These are phyloP conservation scores for Catharus bicknelli DNA, from an alignment of 2,113 vertebrate genomes.

Conservation along the genomic window DNA sequence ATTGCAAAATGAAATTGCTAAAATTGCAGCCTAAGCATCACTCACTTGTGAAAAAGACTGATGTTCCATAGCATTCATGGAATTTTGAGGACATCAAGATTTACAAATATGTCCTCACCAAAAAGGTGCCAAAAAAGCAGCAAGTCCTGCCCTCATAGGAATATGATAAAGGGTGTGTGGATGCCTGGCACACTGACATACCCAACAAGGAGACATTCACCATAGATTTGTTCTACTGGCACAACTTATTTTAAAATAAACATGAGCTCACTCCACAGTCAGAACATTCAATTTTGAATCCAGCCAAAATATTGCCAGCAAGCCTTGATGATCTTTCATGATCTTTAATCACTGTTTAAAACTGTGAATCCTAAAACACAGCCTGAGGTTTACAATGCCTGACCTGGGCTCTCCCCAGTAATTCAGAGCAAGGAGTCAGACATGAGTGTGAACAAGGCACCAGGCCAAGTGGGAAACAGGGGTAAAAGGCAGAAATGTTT, in stretches of 20 bases:
- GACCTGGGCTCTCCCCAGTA: not conserved
- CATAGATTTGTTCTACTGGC: constrained; percentile 5
- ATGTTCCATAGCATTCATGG: not conserved
- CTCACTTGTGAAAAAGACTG: not conserved
- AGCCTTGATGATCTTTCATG: not conserved
- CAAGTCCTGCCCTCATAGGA: not conserved
- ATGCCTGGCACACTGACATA: constrained; percentile 18
- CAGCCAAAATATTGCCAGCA: constrained; percentile 22
- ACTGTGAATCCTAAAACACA: not conserved
- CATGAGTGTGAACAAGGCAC: not conserved
- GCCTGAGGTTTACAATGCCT: not conserved
- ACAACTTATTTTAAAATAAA: constrained; percentile 46
- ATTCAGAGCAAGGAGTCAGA: not conserved
- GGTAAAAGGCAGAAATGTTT: not conserved
- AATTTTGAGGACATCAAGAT: not conserved
- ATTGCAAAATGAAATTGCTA: not conserved
- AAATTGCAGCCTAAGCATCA: not conserved
- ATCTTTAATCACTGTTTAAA: not conserved
- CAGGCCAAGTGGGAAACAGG: not conserved
- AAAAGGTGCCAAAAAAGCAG: not conserved
- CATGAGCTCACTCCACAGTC: constrained; percentile 36
- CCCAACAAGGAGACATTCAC: constrained; percentile 48
- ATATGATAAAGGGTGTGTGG: not conserved
- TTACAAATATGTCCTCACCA: not conserved
- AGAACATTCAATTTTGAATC: constrained; percentile 29